Percentiles rank a stretch among this genome's conserved stretches.
phyloP scores from a whole-genome alignment of 2,113 vertebrate genomes.

The Sialia sialis region DNA sequence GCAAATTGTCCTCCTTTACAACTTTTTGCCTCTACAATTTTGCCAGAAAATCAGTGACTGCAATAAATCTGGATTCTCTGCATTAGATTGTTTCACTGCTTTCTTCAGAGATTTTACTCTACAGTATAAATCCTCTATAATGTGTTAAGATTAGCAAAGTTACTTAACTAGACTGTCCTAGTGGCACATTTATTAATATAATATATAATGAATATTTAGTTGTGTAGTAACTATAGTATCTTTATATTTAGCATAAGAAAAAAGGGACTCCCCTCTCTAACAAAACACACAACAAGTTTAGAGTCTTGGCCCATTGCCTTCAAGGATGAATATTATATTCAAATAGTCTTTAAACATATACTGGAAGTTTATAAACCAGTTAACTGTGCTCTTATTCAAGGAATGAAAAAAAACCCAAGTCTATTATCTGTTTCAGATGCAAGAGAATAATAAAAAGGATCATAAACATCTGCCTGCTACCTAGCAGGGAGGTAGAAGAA shows the following conservation, averaged over 20 bases:
- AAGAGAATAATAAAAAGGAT: neutral
- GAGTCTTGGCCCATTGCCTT: neutral
- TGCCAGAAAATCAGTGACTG: neutral
- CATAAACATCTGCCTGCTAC: neutral
- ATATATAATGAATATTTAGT: conserved; percentile 45
- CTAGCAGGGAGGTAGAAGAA: neutral
- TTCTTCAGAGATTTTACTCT: conserved; percentile 10
- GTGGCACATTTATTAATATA: conserved; percentile 58
- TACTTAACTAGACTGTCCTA: conserved; percentile 38
- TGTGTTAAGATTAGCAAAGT: conserved; percentile 39
- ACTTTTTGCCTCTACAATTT: neutral
- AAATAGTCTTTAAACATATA: conserved; percentile 41
- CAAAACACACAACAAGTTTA: neutral
- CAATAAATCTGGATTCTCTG: conserved; percentile 8
- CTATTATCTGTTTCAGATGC: conserved; percentile 41
- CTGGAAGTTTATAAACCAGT: conserved; percentile 28
- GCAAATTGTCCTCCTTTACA: neutral
- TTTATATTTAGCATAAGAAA: conserved; percentile 31
- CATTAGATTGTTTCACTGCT: neutral
- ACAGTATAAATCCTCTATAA: conserved; percentile 46
- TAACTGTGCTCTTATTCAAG: neutral
- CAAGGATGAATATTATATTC: neutral
- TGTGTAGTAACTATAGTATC: neutral
- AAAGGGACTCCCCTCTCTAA: neutral
- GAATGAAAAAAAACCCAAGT: neutral